These are phyloP conservation scores for Leptinotarsa juncta DNA, from an alignment of 2,888 invertebrate genomes.

Conservation along the genomic window DNA sequence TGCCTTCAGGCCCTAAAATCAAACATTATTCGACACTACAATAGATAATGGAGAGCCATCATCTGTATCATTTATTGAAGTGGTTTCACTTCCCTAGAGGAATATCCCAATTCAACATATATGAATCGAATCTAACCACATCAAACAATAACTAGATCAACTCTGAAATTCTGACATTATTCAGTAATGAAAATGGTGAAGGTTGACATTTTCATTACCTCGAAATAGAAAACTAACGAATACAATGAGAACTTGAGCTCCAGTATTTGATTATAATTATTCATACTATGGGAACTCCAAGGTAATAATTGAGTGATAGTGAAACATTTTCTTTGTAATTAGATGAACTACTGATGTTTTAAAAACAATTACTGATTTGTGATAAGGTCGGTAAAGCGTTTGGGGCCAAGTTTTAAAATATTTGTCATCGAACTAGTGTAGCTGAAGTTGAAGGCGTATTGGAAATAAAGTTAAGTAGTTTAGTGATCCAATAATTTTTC, in stretches of 20 bases:
- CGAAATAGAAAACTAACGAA: not conserved
- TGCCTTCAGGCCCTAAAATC: not conserved
- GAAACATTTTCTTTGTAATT: too few relatives aligned
- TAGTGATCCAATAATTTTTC: too few relatives aligned
- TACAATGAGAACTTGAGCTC: not conserved
- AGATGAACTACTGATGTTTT: too few relatives aligned
- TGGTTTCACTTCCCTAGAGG: not conserved
- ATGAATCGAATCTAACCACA: not conserved
- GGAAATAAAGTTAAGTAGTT: too few relatives aligned
- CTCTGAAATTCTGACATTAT: not conserved
- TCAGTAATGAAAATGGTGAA: not conserved
- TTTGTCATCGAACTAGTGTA: too few relatives aligned
- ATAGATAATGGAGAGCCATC: not conserved
- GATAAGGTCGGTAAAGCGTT: too few relatives aligned
- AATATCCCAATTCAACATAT: not conserved
- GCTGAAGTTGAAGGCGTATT: too few relatives aligned
- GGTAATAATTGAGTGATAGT: too few relatives aligned
- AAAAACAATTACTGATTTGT: too few relatives aligned
- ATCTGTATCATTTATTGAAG: not conserved
- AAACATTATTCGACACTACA: not conserved
- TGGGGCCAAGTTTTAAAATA: too few relatives aligned
- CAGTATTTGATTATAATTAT: not conserved
- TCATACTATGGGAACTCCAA: not conserved
- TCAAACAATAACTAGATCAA: not conserved
- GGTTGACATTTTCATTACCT: not conserved